phyloP scores from a whole-genome alignment of 2,797 vertebrate species.

The Hydrocynus forskahlii region DNA sequence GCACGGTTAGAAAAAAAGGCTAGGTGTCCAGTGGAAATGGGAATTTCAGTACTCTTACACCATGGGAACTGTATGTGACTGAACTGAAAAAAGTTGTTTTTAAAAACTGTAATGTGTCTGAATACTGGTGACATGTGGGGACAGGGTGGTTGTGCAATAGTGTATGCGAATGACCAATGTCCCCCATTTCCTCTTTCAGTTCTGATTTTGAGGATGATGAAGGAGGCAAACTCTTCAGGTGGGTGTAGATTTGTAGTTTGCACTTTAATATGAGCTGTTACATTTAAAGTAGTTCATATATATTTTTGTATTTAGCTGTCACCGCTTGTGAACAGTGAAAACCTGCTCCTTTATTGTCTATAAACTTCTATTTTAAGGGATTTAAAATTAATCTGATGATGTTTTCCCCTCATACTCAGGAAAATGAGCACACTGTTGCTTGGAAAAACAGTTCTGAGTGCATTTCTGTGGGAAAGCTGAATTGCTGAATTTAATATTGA shows the following conservation, averaged over 20 bases:
- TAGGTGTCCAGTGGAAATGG: not conserved
- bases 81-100: too few relatives aligned
- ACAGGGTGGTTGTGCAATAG: slow-evolving; percentile 39
- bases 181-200: slow-evolving; percentile 68
- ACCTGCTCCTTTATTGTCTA: too few relatives aligned
- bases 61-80: too few relatives aligned
- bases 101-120: too few relatives aligned
- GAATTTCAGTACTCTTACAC: too few relatives aligned
- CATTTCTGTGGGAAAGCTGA: not conserved
- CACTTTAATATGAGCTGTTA: not conserved
- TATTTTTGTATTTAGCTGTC: not conserved
- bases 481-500: not conserved
- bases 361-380: not conserved
- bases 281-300: not conserved
- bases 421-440: not conserved
- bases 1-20: too few relatives aligned
- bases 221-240: slow-evolving; percentile 94
- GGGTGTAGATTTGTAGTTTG: slow-evolving; percentile 14
- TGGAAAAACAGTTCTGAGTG: not conserved
- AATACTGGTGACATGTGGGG: too few relatives aligned
- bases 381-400: not conserved
- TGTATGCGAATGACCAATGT: not conserved
- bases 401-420: not conserved
- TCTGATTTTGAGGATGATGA: slow-evolving; percentile 92
- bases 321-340: not conserved